Evolutionary conservation across 2,113 vertebrate species (phyloP).

Genomic region (Dicentrarchus labrax): DNA sequence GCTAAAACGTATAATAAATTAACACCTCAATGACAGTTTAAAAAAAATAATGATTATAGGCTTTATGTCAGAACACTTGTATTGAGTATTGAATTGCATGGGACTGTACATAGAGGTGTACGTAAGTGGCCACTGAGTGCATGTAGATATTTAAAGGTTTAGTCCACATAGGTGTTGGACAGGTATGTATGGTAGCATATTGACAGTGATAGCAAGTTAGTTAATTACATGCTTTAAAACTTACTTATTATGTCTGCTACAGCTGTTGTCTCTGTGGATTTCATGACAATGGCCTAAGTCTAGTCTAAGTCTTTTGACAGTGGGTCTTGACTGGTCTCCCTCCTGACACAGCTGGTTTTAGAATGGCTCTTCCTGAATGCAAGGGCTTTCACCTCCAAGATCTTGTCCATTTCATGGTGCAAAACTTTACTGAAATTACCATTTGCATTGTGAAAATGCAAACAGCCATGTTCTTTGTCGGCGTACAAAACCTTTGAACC

Average conservation of each 20-base stretch:
- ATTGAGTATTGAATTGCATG: background rate
- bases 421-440: background rate
- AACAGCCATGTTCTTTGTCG: background rate
- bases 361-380: background rate
- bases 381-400: background rate
- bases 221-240: too few relatives aligned
- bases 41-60: too few relatives aligned
- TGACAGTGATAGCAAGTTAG: too few relatives aligned
- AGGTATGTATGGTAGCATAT: background rate
- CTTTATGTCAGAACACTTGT: too few relatives aligned
- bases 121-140: background rate
- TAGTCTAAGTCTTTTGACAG: background rate
- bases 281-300: background rate
- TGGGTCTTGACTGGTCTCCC: background rate
- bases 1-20: too few relatives aligned
- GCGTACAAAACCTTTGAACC: background rate
- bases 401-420: background rate
- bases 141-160: background rate
- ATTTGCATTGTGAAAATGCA: too few relatives aligned
- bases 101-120: background rate
- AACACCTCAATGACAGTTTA: too few relatives aligned
- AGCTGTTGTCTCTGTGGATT: background rate
- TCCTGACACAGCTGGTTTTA: background rate
- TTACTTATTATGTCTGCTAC: background rate
- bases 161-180: background rate